Evolutionary conservation across 2,888 invertebrate genomes (phyloP), one percentile per base, ranked within the genome.

Genomic region (Drosophila sordidula): DNA sequence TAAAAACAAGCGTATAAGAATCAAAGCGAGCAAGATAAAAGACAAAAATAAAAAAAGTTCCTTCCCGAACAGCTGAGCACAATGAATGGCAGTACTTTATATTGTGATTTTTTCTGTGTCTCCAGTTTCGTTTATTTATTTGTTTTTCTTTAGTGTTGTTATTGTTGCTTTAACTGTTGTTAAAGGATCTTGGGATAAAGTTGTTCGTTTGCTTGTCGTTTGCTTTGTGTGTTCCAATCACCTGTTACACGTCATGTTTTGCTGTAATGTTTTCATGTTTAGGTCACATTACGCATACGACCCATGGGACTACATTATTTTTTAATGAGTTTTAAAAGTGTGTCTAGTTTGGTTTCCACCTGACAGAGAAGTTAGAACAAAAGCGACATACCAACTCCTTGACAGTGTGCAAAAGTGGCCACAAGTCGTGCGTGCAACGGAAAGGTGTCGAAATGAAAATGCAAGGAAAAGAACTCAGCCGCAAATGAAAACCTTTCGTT

Each of bases 51-150:
- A n/a, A 41, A 38, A 34, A 44, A 36, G 26, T 36, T 62, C 55
- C 64, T 47, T 54, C 65, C 46, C 62, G 74, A 81, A 81, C 81
- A 85, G 79, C 76, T 54, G 62, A 68, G 66, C 62, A 87, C 86
- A 84, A 85, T 88, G 88, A 82, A 84, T 84, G 85, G 70, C 86
- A 78, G 82, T 89, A 75, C 88, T 89, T 87, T 85, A 85, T 89
- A 78, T 89, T 78, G 75, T 78, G 78, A 72, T 87, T 80, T 71
- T 80, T 66, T 80, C 8, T 58, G 47, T 76, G 71, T 61, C 44
- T 41, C 55, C 36, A 71, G 69, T 59, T 63, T 73, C 57, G 59
- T 67, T 57, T 55, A 45, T 49, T 61, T 57, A 58, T 52, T 74
- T 57, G 38, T 49, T 63, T 75, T 49, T 41, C 49, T 58, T 71